phyloP scores from a whole-genome alignment of 2,113 vertebrate genomes.

The Aspidoscelis tigris region DNA sequence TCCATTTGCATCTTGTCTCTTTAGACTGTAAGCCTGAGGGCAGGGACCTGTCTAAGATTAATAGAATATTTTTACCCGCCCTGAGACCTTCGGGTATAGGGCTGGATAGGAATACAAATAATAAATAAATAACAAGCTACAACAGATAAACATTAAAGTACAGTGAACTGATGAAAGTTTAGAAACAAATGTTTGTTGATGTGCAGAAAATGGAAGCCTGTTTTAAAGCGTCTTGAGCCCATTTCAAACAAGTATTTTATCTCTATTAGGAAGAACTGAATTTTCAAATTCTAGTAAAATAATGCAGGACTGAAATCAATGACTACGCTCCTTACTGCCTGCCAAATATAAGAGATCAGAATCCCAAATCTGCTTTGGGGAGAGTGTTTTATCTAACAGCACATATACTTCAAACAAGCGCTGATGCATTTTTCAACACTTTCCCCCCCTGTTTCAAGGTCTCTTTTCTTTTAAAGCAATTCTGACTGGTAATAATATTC shows the following conservation, averaged over 20 bases:
- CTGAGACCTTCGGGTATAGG: no score
- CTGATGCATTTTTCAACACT: neutral
- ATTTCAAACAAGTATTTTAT: neutral
- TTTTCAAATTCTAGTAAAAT: neutral
- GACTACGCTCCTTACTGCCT: neutral
- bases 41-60: no score
- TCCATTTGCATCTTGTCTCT: no score
- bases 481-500: neutral
- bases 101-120: no score
- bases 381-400: neutral
- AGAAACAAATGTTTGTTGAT: neutral
- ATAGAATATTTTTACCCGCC: no score
- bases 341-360: neutral
- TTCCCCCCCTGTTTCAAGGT: no score
- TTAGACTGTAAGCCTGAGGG: no score
- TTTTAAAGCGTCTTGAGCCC: neutral
- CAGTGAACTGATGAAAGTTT: neutral
- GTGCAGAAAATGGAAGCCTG: neutral
- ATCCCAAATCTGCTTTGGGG: neutral
- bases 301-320: neutral
- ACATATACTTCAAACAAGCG: no score
- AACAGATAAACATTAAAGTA: neutral
- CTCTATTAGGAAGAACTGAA: neutral
- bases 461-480: no score
- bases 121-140: no score